phyloP scores from a whole-genome alignment of 2,888 invertebrate genomes.

The Orthonevra nobilis region DNA sequence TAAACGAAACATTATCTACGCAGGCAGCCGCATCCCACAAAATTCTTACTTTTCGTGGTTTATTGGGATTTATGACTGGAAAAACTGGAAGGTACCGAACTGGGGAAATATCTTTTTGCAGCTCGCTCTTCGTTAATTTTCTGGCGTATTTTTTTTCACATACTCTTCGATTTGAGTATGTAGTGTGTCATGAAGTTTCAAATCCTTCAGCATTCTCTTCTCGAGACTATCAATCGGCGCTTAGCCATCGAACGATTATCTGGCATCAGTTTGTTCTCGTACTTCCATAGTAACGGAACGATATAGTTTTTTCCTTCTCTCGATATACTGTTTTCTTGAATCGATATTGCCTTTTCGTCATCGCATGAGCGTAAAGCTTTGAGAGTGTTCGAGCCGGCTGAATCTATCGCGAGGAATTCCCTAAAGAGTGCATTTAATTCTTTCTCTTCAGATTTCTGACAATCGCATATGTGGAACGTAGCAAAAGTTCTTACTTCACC shows the following conservation, averaged over 20 bases:
- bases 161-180: constrained; percentile 9
- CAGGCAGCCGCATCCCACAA: constrained; percentile 26
- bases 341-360: not conserved
- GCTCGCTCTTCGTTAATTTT: not conserved
- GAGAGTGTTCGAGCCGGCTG: not conserved
- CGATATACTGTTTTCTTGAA: not conserved
- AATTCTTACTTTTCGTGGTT: constrained; percentile 14
- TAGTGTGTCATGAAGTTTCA: not conserved
- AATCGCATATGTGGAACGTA: constrained; percentile 16
- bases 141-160: constrained; percentile 10
- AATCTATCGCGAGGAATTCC: not conserved
- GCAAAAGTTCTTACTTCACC: not conserved
- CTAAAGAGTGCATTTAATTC: not conserved
- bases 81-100: constrained; percentile 25
- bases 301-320: constrained; percentile 3
- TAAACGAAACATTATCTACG: not conserved
- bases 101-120: not conserved
- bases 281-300: constrained; percentile 12
- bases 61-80: constrained; percentile 11
- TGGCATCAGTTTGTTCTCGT: not conserved
- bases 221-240: not conserved
- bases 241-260: constrained; percentile 20
- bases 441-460: not conserved
- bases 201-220: not conserved
- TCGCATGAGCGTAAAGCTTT: not conserved